A percentile compares a stretch with the other conserved stretches of the same genome.
phyloP scores from a whole-genome alignment of 2,113 vertebrate species.

The Butorides virescens region DNA sequence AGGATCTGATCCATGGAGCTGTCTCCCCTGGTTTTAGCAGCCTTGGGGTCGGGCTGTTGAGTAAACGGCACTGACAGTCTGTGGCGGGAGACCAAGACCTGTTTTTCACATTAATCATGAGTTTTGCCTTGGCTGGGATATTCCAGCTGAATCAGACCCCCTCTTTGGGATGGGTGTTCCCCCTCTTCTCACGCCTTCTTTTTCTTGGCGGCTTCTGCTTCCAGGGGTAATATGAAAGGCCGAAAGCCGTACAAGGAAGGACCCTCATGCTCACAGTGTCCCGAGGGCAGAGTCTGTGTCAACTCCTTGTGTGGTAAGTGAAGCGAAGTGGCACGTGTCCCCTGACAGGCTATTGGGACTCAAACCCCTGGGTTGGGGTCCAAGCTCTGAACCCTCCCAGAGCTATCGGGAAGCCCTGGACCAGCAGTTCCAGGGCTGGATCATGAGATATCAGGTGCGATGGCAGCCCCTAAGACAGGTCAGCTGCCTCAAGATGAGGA shows the following conservation, averaged over 20 bases:
- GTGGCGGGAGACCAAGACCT: neutral
- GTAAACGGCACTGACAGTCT: fast-evolving
- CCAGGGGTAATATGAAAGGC: conserved; percentile 71
- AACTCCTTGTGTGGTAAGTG: conserved; percentile 73
- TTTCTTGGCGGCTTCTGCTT: neutral
- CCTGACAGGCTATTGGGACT: neutral
- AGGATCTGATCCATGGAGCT: neutral
- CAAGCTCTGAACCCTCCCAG: neutral
- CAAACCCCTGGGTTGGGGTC: neutral
- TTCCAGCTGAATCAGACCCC: neutral
- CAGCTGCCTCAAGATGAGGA: neutral
- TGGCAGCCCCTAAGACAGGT: neutral
- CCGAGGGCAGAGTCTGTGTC: conserved; percentile 44
- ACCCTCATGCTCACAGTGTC: conserved; percentile 57
- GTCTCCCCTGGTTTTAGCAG: neutral
- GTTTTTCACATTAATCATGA: neutral
- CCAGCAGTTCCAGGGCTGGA: neutral
- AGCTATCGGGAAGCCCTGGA: neutral
- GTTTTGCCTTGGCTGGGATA: neutral
- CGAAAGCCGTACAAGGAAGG: conserved; percentile 67
- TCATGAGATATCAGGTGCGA: neutral
- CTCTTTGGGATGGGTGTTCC: neutral
- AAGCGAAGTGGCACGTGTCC: fast-evolving
- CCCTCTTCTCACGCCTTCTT: neutral
- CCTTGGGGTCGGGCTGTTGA: neutral